Base-by-base conservation (phyloP, 53 echinoderm and acorn worm genomes). In the Stichopus horrens region DNA sequence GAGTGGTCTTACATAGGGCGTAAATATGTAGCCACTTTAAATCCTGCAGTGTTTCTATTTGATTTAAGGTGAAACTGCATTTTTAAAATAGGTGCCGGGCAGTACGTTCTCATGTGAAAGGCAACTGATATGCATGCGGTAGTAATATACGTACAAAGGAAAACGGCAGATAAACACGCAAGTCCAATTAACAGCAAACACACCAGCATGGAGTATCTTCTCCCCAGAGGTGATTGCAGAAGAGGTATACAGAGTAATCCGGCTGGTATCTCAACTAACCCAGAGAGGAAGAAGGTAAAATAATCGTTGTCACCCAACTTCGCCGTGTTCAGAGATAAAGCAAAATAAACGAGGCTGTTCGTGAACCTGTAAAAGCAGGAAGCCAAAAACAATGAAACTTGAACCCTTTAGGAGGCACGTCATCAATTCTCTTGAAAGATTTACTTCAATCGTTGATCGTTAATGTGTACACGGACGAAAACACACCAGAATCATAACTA, bases 261-360 rank as follows among this genome's bases (percentile, higher is more conserved):
- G 16, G 82, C 82, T 21, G 82, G 82, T 81, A 81, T 55, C 56
- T 81, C 82, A 9, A 81, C 82, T 56, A 81, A 9, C 16, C 82
- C 82, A 52, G 56, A 55, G 5, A 81, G 56, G 21, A 81, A 81
- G 18, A 81, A 81, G 4, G 82, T 81, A 54, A 81, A 10, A 7
- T 81, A 81, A 16, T 14, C 56, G 57, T 81, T 55, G 51, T 76
- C 51, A 7, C 76, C 76, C 37, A 76, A 37, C 6, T 76, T 76
- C 5, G 76, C 76, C 21, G 76, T 53, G 53, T 76, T 76, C 7
- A 76, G 76, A 13, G 76, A 76, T 23, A 76, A 8, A 14, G 76
- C 53, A 6, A 76, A 76, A 37, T 76, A 76, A 21, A 76, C 76
- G 7, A 76, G 37, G 7, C 11, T 23, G 14, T 0, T 7, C 11